A percentile compares a stretch with the other conserved stretches of the same genome.
Evolutionary conservation across 2,888 invertebrate species (phyloP).

Genomic region (Hecatera dysodea): DNA sequence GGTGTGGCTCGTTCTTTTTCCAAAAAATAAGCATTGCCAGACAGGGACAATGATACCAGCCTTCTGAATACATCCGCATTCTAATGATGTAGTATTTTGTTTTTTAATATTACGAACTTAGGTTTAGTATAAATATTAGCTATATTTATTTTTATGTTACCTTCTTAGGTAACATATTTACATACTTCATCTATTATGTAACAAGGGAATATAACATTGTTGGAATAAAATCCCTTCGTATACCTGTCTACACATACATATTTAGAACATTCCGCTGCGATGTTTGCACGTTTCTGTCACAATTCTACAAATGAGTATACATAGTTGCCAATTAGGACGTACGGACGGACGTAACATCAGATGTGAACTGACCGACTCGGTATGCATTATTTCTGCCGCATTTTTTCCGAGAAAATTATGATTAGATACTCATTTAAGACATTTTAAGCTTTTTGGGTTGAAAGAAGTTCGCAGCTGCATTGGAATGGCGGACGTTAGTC

Average conservation of each 20-base stretch:
- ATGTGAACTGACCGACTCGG: conserved; percentile 36
- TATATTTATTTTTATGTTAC: too few relatives aligned
- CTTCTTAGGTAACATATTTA: too few relatives aligned
- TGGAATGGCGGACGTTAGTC: conserved; percentile 22
- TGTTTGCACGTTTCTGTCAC: conserved; percentile 9
- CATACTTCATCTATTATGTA: background rate
- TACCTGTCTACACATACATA: background rate
- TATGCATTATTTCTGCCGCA: conserved; percentile 33
- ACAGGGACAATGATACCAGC: too few relatives aligned
- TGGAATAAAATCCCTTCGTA: background rate
- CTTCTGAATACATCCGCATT: too few relatives aligned
- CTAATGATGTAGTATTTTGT: too few relatives aligned
- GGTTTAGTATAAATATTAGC: too few relatives aligned
- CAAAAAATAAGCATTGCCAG: too few relatives aligned
- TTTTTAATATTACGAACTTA: too few relatives aligned
- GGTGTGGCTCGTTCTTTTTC: too few relatives aligned
- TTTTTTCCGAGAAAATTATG: conserved; percentile 38
- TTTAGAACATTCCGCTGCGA: background rate
- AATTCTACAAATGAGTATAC: conserved; percentile 13
- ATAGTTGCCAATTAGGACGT: conserved; percentile 50
- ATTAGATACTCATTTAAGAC: conserved; percentile 1
- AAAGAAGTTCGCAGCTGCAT: conserved; percentile 50
- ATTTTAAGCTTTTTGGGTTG: conserved; percentile 17
- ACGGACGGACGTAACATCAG: background rate
- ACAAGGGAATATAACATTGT: background rate